Evolutionary conservation across 2,113 vertebrate genomes (phyloP).

Genomic region (Crotalus helleri): DNA sequence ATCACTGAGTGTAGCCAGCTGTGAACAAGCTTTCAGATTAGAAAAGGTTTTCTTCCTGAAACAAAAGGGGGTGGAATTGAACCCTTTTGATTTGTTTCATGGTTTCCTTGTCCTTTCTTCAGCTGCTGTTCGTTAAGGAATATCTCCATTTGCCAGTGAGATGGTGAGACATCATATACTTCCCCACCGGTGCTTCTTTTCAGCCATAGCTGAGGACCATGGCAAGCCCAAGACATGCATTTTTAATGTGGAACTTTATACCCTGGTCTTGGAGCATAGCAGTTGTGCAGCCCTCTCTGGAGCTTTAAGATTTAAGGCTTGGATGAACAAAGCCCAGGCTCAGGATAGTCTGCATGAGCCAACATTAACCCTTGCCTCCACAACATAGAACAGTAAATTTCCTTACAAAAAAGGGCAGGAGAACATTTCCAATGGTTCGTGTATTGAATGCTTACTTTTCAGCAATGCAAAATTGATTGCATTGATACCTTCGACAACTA

Average conservation of each 20-base stretch:
- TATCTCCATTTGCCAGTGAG: slow-evolving; percentile 78
- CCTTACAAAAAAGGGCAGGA: slow-evolving; percentile 44
- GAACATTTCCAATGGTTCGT: not conserved
- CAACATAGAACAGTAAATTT: slow-evolving; percentile 31
- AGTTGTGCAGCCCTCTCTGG: slow-evolving; percentile 72
- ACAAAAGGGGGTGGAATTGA: slow-evolving; percentile 69
- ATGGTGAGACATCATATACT: slow-evolving; percentile 75
- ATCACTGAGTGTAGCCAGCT: slow-evolving; percentile 34
- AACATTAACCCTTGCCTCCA: slow-evolving; percentile 72
- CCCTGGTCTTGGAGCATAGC: slow-evolving; percentile 70
- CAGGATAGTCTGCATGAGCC: slow-evolving; percentile 64
- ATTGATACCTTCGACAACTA: not conserved
- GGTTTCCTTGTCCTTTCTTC: slow-evolving; percentile 74
- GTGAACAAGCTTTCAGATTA: slow-evolving; percentile 62
- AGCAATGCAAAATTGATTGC: not conserved
- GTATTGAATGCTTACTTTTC: not conserved
- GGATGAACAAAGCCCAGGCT: slow-evolving; percentile 73
- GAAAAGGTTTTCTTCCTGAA: slow-evolving; percentile 67
- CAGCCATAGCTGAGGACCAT: slow-evolving; percentile 74
- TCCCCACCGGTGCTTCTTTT: slow-evolving; percentile 72
- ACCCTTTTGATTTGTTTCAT: slow-evolving; percentile 79
- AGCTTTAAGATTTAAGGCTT: slow-evolving; percentile 81
- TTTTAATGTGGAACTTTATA: slow-evolving; percentile 92
- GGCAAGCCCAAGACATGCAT: slow-evolving; percentile 86
- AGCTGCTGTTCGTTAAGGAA: slow-evolving; percentile 78